These are phyloP conservation scores for Bovichtus diacanthus DNA, from an alignment of 2,797 vertebrate species.

Conservation along the genomic window DNA sequence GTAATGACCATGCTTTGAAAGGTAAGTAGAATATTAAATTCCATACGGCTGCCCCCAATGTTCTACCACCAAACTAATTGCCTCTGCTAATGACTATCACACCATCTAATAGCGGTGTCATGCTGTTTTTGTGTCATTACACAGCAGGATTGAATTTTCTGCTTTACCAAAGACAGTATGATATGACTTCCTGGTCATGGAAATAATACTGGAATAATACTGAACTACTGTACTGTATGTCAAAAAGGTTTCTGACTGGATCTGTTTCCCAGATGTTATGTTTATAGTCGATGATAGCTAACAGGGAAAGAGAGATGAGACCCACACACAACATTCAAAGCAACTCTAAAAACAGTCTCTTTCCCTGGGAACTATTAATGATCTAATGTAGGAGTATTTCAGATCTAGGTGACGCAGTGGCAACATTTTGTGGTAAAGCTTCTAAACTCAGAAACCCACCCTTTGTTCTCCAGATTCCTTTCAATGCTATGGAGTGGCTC, in stretches of 20 bases:
- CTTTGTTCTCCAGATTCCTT: background rate
- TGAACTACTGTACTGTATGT: background rate
- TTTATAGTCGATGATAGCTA: conserved; percentile 2
- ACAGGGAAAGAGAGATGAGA: conserved; percentile 3
- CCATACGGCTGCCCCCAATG: background rate
- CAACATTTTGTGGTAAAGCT: background rate
- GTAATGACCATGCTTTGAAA: background rate
- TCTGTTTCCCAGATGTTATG: conserved; percentile 30
- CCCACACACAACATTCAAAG: conserved; percentile 3
- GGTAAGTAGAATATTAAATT: background rate
- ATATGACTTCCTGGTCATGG: background rate
- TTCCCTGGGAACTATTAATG: conserved; percentile 6
- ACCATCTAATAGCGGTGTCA: background rate
- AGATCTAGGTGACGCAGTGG: background rate
- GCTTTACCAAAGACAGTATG: background rate
- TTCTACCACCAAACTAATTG: background rate
- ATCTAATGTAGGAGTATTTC: background rate
- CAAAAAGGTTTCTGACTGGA: background rate
- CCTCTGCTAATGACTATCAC: background rate
- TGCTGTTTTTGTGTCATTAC: background rate
- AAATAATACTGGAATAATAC: background rate
- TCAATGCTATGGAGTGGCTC: background rate
- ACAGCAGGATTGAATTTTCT: background rate
- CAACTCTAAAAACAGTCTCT: background rate
- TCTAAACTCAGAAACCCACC: background rate